Percentiles rank a stretch among this genome's conserved stretches.
Evolutionary conservation across 2,888 invertebrate species (phyloP).

Genomic region (Machimus atricapillus): DNA sequence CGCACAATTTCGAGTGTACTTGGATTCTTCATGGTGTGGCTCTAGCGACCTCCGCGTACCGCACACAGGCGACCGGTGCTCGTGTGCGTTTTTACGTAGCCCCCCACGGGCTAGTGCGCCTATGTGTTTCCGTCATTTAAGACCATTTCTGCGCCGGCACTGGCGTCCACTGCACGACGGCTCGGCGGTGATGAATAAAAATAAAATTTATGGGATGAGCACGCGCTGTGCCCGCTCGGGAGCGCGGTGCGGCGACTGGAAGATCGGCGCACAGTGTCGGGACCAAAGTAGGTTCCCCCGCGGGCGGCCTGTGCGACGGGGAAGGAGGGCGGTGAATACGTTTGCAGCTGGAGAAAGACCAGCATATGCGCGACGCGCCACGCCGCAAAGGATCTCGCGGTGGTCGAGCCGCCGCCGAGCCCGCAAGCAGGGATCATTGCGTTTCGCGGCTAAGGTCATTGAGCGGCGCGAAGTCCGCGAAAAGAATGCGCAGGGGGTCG

Average conservation of each 20-base stretch:
- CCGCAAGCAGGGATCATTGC: not conserved
- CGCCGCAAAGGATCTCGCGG: not conserved
- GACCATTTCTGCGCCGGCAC: not conserved
- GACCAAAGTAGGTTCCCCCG: not conserved
- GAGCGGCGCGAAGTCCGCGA: not conserved
- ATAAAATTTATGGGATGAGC: constrained; percentile 2
- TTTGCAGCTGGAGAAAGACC: not conserved
- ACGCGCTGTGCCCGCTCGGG: not conserved
- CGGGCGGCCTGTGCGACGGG: not conserved
- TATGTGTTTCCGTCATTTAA: not conserved
- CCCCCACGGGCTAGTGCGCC: not conserved
- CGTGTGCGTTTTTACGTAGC: not conserved
- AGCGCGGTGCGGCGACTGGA: not conserved
- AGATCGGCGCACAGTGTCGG: not conserved
- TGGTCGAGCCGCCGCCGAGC: not conserved
- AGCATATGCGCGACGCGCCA: not conserved
- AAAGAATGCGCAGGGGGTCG: not conserved
- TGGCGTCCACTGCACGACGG: not conserved
- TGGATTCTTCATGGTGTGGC: not conserved
- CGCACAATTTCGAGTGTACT: not conserved
- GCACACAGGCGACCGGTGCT: not conserved
- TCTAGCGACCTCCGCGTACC: not conserved
- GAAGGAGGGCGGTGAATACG: not conserved
- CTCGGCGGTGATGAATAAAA: not conserved
- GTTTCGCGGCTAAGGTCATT: not conserved